Base-by-base conservation (phyloP, 2,113 vertebrate species). In the Myxocyprinus asiaticus region DNA sequence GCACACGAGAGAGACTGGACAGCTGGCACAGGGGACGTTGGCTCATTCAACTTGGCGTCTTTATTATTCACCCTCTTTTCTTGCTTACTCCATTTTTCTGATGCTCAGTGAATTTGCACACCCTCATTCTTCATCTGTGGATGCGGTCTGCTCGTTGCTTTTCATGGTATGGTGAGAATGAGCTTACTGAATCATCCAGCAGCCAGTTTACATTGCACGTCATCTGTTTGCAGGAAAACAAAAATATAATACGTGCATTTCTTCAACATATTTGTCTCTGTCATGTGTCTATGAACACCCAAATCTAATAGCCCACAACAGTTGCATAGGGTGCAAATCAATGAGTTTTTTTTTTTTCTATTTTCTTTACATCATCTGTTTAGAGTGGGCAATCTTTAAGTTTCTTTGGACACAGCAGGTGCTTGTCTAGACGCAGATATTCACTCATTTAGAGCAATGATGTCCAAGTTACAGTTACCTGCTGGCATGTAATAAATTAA, bases 41-140 rank as follows among this genome's bases (percentile, higher is more conserved):
- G 73, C 67, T 51, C n/a, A n/a, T 67, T 78, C 66, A 62, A 66
- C 15, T 22, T 69, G 51, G 62, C 61, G 43, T 65, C 22, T 77
- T 74, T 51, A 43, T 43, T 67, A 11, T 64, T 67, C 17, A 14
- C 48, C 33, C 55, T 67, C 4, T 73, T 67, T 73, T 42, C 78
- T 59, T 75, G 53, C 79, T 64, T 11, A 45, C 64, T 51, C 64
- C 7, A 22, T 67, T 51, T 55, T 55, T 67, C 72, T 44, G 15
- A 66, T 53, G 55, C 64, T 51, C 66, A 64, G 68, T 76, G 42
- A 83, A 71, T 55, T 64, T 58, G 48, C 6, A 22, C 77, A 82
- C 22, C 22, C 82, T 79, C 64, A 59, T 59, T 79, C 59, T 81
- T 82, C n/a, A 81, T 81, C 82, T 81, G 61, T 70, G 59, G 68